phyloP scores from a whole-genome alignment of 2,888 invertebrate species.

The Ochropleura leucogaster region DNA sequence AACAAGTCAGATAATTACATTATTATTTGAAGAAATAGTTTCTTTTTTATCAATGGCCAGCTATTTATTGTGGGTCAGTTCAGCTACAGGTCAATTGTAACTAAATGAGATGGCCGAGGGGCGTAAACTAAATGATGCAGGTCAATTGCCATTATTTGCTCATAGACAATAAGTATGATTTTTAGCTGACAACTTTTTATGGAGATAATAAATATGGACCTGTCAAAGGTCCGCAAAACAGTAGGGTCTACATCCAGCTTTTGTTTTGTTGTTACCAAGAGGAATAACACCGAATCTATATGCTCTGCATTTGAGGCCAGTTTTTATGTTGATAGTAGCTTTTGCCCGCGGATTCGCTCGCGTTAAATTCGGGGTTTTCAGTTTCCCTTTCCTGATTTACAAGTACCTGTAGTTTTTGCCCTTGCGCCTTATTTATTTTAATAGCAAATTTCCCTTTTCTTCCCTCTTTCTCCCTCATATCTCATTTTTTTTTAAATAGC shows the following conservation, averaged over 20 bases:
- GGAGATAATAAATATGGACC: not conserved
- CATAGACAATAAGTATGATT: conserved; percentile 30
- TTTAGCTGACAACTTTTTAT: conserved; percentile 11
- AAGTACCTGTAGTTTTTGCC: too few species aligned
- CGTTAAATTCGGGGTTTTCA: too few species aligned
- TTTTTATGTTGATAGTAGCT: too few species aligned
- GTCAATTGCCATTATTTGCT: conserved; percentile 54
- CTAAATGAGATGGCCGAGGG: conserved; percentile 58
- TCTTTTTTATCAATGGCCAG: conserved; percentile 34
- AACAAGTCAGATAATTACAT: conserved; percentile 5
- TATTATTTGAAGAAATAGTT: conserved; percentile 32
- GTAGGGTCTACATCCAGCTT: not conserved
- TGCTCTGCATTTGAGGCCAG: not conserved
- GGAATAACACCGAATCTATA: not conserved
- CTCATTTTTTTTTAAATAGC: too few species aligned
- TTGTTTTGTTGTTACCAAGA: conserved; percentile 1
- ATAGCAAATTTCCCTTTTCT: too few species aligned
- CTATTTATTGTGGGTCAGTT: conserved; percentile 46
- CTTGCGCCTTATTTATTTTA: too few species aligned
- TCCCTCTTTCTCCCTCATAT: too few species aligned
- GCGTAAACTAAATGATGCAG: conserved; percentile 62
- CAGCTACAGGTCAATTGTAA: conserved; percentile 63
- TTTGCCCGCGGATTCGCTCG: too few species aligned
- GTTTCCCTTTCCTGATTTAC: too few species aligned
- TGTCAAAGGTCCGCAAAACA: conserved; percentile 4